Evolutionary conservation across 2,888 invertebrate genomes (phyloP), one percentile per base, ranked within the genome.

Genomic region (Lycophotia porphyrea): DNA sequence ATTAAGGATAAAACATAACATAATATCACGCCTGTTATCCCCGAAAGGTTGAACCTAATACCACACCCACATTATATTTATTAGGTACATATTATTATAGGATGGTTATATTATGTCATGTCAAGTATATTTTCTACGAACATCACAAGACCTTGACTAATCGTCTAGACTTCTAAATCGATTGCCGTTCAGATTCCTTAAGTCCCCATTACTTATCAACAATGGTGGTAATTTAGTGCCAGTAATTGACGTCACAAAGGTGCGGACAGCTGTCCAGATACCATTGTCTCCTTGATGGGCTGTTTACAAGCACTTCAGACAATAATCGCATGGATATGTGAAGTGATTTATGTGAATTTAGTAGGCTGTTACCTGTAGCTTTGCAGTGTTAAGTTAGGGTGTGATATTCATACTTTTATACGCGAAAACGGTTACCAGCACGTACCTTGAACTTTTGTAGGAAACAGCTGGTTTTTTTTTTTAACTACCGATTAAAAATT

Each of bases 181-280:
- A 63, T 66, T 24, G 18, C 13, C 36, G 13, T 15, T 74, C 39
- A 73, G 47, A 24, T n/a, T 42, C 55, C 58, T 27, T 80, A 82
- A 84, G 71, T 65, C 81, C 77, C 74, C 55, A 80, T 78, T 74
- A 75, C 72, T 73, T 74, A 82, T 60, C 63, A 66, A 73, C 68
- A 82, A 76, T 80, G 65, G 78, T 55, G n/a, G 68, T 80, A 74
- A 78, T 82, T 73, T 76, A 76, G 61, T 39, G 71, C 64, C 55
- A 80, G 80, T 81, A 72, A 71, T 39, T 78, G 73, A 74, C 71
- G 70, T 73, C 78, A 81, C 77, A 76, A 86, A 84, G 84, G 71
- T 74, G 70, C 63, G n/a, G 60, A 79, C 76, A 78, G 73, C 69
- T 84, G 76, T 61, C 44, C 61, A 73, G 75, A 70, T 66, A 67